Evolutionary conservation across 2,888 invertebrate species (phyloP).

Genomic region (Aphodius granarius): DNA sequence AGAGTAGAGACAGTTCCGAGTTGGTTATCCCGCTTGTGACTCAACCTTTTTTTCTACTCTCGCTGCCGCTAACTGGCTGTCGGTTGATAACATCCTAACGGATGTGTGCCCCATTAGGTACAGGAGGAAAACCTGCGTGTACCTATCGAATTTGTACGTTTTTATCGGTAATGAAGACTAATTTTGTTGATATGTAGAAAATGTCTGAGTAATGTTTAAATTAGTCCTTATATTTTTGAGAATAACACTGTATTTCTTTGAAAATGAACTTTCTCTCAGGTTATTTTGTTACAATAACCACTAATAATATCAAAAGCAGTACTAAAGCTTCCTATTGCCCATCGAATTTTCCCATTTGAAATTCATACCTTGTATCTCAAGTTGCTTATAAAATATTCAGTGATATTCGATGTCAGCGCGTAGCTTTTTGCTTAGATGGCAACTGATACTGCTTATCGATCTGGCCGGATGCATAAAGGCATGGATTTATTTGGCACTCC

Average conservation of each 20-base stretch:
- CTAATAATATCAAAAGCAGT: too few species aligned
- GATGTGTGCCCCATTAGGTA: neutral
- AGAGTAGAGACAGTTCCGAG: neutral
- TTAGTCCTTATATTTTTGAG: too few species aligned
- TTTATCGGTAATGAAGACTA: neutral
- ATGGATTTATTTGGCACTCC: conserved; percentile 16
- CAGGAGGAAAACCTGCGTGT: neutral
- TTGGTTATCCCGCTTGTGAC: neutral
- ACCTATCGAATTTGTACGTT: neutral
- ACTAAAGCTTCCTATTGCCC: too few species aligned
- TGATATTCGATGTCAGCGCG: neutral
- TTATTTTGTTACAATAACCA: too few species aligned
- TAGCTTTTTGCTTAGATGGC: neutral
- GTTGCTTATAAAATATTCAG: neutral
- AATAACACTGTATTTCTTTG: too few species aligned
- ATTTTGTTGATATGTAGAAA: neutral
- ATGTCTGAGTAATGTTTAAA: too few species aligned
- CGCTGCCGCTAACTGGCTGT: neutral
- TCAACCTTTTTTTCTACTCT: neutral
- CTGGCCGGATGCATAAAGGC: neutral
- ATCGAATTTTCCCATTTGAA: neutral
- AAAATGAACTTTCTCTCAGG: too few species aligned
- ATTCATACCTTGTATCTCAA: neutral
- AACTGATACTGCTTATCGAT: conserved; percentile 4
- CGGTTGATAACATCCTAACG: neutral